Evolutionary conservation across 2,888 invertebrate species (phyloP), one percentile per base, ranked within the genome.

Genomic region (Selenia dentaria): DNA sequence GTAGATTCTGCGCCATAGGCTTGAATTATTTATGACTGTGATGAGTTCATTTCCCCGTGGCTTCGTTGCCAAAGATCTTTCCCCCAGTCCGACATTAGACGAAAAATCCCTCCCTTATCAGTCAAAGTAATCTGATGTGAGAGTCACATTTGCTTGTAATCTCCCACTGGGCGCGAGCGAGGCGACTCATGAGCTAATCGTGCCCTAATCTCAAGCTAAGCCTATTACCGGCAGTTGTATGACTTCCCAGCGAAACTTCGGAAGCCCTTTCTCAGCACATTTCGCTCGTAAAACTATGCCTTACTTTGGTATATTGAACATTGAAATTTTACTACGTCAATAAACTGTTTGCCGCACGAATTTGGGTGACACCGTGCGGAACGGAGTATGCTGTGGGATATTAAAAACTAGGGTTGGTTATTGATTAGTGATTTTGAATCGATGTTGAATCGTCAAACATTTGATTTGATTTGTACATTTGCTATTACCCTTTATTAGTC

Each of bases 161-260:
- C 87, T 86, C 69, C 62, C 37, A 73, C 74, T 69, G 71, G 72
- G 73, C 75, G 76, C 74, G 77, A 71, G 72, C 73, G 66, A 60
- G 72, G 71, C 79, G 74, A 79, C 75, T 74, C 84, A 67, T 68
- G 73, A 74, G 79, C 86, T 89, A 89, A 90, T 89, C 88, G 81
- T 73, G 79, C 74, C 83, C 83, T 90, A 88, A 90, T 90, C 89
- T 85, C 73, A 64, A 76, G 77, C 85, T 86, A 89, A 90, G 88
- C 87, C 87, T 89, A 88, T 90, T 89, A 89, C 69, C 77, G 76
- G 81, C 88, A 87, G 80, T 90, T 83, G 84, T 87, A 89, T 79
- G 73, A 87, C 87, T 89, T 89, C 88, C 81, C 82, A 79, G 79
- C 87, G 79, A 89, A 89, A 89, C 88, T 90, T 89, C 79, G 73